These are phyloP conservation scores for Acanthurus tractus DNA, from an alignment of 2,797 vertebrate species.

Conservation along the genomic window DNA sequence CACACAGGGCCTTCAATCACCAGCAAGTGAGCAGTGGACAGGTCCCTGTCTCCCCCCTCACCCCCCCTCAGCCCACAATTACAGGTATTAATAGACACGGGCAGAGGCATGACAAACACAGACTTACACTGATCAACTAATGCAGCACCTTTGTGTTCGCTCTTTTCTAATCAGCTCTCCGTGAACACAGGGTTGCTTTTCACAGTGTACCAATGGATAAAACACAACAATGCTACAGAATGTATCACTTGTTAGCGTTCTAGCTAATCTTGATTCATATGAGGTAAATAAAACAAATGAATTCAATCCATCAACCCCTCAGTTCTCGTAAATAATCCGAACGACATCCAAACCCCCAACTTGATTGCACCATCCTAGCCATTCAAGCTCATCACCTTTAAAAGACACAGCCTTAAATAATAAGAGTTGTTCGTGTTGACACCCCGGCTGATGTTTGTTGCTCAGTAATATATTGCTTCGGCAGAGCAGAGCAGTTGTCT, in stretches of 20 bases:
- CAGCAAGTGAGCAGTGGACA: conserved; percentile 49
- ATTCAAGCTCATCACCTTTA: conserved; percentile 71
- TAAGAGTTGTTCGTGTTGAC: conserved; percentile 74
- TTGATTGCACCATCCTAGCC: conserved; percentile 51
- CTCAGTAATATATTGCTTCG: conserved; percentile 73
- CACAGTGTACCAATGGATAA: conserved; percentile 1
- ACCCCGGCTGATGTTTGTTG: conserved; percentile 73
- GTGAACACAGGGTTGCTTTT: not conserved
- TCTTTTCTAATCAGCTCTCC: not conserved
- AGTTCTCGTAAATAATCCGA: conserved; percentile 53
- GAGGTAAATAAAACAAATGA: conserved; percentile 45
- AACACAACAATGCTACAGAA: conserved; percentile 1
- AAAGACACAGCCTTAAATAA: conserved; percentile 79
- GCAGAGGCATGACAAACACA: conserved; percentile 19
- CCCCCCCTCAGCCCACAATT: conserved; percentile 3
- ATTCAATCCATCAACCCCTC: conserved; percentile 36
- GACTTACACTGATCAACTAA: conserved; percentile 13
- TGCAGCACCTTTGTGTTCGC: not conserved
- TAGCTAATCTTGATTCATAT: conserved; percentile 38
- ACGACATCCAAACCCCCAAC: conserved; percentile 36
- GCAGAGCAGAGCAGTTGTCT: conserved; percentile 76
- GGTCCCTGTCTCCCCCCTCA: conserved; percentile 42
- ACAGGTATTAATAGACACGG: conserved; percentile 68
- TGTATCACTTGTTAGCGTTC: conserved; percentile 16
- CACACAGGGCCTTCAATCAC: conserved; percentile 70